Evolutionary conservation across 2,797 vertebrate species (phyloP).

Genomic region (Simalia tracyae): DNA sequence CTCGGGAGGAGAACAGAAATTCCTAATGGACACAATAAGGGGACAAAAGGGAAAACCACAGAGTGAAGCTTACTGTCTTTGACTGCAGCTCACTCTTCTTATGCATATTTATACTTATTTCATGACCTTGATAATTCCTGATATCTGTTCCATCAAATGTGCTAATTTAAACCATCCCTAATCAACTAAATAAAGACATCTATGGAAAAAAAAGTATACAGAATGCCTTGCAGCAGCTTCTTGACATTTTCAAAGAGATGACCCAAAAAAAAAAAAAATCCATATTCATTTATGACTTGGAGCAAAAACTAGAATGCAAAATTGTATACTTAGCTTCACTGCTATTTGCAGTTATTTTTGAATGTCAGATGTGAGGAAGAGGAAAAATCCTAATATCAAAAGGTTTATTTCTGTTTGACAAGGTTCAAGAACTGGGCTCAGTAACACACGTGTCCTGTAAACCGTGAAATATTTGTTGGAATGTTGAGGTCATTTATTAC

Average conservation of each 20-base stretch:
- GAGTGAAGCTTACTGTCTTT: slow-evolving; percentile 24
- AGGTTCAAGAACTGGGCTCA: not conserved
- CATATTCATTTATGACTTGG: slow-evolving; percentile 22
- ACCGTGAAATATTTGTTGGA: not conserved
- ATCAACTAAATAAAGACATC: slow-evolving; percentile 45
- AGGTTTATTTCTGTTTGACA: not conserved
- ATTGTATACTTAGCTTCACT: not conserved
- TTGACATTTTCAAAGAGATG: slow-evolving; percentile 11
- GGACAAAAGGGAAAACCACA: slow-evolving; percentile 25
- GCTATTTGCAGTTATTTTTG: slow-evolving; percentile 30
- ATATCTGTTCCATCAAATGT: slow-evolving; percentile 54
- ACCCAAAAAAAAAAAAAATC: not conserved
- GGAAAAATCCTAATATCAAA: not conserved
- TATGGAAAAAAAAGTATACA: slow-evolving; percentile 32
- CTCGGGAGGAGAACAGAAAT: slow-evolving; percentile 41
- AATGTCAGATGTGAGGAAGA: slow-evolving; percentile 7
- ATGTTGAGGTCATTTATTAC: not conserved
- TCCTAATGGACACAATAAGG: slow-evolving; percentile 26
- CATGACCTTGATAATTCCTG: slow-evolving; percentile 43
- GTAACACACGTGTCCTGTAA: not conserved
- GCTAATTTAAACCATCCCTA: slow-evolving; percentile 39
- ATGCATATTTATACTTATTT: slow-evolving; percentile 40
- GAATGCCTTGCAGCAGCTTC: slow-evolving; percentile 18
- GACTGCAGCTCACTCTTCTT: slow-evolving; percentile 20
- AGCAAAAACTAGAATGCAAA: slow-evolving; percentile 17